A percentile compares a stretch with the other conserved stretches of the same genome.
phyloP scores from a whole-genome alignment of 2,113 vertebrate genomes.

The Erythrocebus patas region DNA sequence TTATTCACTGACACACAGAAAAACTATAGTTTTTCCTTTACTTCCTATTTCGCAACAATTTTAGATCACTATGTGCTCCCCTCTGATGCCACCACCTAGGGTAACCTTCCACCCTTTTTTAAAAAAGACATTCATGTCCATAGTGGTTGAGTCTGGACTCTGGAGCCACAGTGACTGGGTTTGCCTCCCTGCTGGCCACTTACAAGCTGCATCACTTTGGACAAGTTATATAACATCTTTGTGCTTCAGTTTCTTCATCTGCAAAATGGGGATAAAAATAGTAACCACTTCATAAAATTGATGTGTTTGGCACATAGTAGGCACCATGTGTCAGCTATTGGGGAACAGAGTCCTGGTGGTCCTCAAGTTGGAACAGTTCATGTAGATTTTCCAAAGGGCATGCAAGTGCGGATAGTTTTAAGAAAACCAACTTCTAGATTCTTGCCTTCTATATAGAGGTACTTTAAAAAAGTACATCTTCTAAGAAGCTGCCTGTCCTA shows the following conservation, averaged over 20 bases:
- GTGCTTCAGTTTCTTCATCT: neutral
- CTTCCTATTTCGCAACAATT: neutral
- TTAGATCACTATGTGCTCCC: neutral
- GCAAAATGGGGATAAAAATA: neutral
- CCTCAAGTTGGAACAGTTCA: neutral
- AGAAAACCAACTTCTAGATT: neutral
- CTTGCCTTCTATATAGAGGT: neutral
- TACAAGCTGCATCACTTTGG: neutral
- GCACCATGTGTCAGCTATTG: neutral
- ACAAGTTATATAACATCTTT: neutral
- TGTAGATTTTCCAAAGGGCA: neutral
- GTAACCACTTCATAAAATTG: neutral
- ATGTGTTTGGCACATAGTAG: neutral
- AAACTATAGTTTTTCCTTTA: neutral
- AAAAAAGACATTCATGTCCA: neutral
- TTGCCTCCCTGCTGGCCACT: neutral
- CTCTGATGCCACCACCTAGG: neutral
- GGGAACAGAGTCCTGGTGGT: neutral
- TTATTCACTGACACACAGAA: slow-evolving; percentile 1
- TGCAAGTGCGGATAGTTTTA: neutral
- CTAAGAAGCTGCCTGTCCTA: neutral
- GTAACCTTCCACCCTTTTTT: neutral
- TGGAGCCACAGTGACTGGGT: neutral
- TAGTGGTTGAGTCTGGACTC: neutral
- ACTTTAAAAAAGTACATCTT: neutral